phyloP scores from a whole-genome alignment of 2,888 invertebrate genomes.

The Anarsia innoxiella region DNA sequence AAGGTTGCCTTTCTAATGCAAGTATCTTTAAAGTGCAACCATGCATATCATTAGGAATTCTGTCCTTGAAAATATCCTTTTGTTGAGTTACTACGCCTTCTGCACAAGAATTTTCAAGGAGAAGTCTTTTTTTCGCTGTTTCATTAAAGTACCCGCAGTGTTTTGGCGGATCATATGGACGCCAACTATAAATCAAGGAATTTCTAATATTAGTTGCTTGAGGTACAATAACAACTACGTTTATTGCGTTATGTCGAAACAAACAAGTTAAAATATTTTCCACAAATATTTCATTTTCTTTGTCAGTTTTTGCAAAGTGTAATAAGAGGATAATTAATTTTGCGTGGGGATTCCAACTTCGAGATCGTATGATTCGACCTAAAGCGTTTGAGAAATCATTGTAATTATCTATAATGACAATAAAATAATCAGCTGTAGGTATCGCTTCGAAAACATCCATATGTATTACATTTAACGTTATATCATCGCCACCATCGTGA shows the following conservation, averaged over 20 bases:
- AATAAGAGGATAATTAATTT: slow-evolving; percentile 48
- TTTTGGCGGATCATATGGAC: slow-evolving; percentile 52
- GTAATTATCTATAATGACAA: slow-evolving; percentile 42
- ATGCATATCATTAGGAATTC: slow-evolving; percentile 44
- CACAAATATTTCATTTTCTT: slow-evolving; percentile 24
- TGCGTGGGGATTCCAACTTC: slow-evolving; percentile 58
- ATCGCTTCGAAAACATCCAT: slow-evolving; percentile 33
- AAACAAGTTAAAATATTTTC: slow-evolving; percentile 48
- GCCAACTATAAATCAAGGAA: slow-evolving; percentile 48
- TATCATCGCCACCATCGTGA: slow-evolving; percentile 18
- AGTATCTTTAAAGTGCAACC: slow-evolving; percentile 67
- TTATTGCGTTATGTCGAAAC: slow-evolving; percentile 46
- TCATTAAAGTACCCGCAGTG: slow-evolving; percentile 56
- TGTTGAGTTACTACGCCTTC: slow-evolving; percentile 34
- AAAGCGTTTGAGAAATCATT: slow-evolving; percentile 38
- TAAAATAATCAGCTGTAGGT: slow-evolving; percentile 41
- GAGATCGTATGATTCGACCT: slow-evolving; percentile 37
- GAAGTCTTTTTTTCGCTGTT: slow-evolving; percentile 39
- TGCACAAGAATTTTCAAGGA: slow-evolving; percentile 42
- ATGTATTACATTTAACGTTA: slow-evolving; percentile 26
- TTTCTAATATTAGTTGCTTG: slow-evolving; percentile 35
- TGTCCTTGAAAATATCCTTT: slow-evolving; percentile 31
- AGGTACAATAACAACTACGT: slow-evolving; percentile 43
- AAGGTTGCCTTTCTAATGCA: slow-evolving; percentile 66
- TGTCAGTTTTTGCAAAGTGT: slow-evolving; percentile 24